Evolutionary conservation across 1,140 invertebrate species (phyloP), one percentile per base, ranked within the genome.

Genomic region (Cylas formicarius): DNA sequence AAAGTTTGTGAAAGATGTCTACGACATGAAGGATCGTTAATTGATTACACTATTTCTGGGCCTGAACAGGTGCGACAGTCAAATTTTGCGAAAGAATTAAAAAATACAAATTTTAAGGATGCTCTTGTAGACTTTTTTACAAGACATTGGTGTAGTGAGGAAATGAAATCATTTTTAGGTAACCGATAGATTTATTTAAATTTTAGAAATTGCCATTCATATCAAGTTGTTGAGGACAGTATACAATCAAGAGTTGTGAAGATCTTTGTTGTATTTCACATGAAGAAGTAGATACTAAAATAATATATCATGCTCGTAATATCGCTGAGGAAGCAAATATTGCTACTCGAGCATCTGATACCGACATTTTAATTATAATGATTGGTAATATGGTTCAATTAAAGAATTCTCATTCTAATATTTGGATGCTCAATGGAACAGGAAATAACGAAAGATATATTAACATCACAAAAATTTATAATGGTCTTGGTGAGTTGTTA

Each of bases 211-310:
- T n/a, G n/a, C n/a, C n/a, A n/a, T n/a, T n/a, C n/a, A n/a, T n/a
- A n/a, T n/a, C n/a, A n/a, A n/a, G n/a, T n/a, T n/a, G n/a, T n/a
- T n/a, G n/a, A n/a, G n/a, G n/a, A n/a, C n/a, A n/a, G n/a, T n/a
- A n/a, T n/a, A n/a, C n/a, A n/a, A n/a, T n/a, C n/a, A n/a, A n/a
- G n/a, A n/a, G n/a, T n/a, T n/a, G n/a, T n/a, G n/a, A n/a, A n/a
- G n/a, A n/a, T n/a, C n/a, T n/a, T n/a, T n/a, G n/a, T n/a, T 53
- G 46, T 41, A 31, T 28, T 39, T 27, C 14, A 40, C 55, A 55
- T 38, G 53, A 57, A 52, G 52, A 56, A 43, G 52, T 52, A 24
- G 43, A 52, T 40, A 54, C 23, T 4, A 53, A 56, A 47, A 56
- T 56, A 36, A 46, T 55, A 9, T 47, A 55, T 36, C 54, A 56